Base-by-base conservation (phyloP, 2,888 invertebrate genomes). In the Chromoteleia sp. region DNA sequence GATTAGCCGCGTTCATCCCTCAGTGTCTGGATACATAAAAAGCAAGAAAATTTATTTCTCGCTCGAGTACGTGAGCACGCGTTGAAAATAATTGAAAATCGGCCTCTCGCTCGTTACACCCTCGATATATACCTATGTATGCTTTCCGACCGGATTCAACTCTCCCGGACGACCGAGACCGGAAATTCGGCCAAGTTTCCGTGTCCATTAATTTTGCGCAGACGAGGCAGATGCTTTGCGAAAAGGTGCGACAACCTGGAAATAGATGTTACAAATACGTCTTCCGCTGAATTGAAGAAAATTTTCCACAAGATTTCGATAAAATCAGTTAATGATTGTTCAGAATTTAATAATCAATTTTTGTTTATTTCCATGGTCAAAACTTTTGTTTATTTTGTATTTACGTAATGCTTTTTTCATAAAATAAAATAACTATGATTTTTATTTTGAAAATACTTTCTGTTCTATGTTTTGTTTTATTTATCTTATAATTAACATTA, bases 101-200 rank as follows among this genome's bases (percentile, higher is more conserved):
- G 54, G 68, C 50, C 74, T 41, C 48, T 17, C 45, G 54, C 54
- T 45, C 19, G 45, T 54, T 50, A 54, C 17, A 43, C 12, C 29
- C 5, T 48, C 25, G 33, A 14, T 54, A 43, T 56, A 14, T 48
- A 33, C 33, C n/a, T 43, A 41, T 30, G 12, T 52, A 33, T n/a
- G 43, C 39, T 50, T 50, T 50, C 50, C 56, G 30, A 19, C 52
- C 63, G 78, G 56, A 63, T 56, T 54, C 61, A 33, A 36, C 58
- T 61, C 63, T 61, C 70, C 70, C 43, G 71, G 58, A 43, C 65
- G 50, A 78, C 71, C 41, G 65, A 65, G 50, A 59, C 73, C 78
- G 79, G 73, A 79, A 71, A 78, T 78, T 73, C 63, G 61, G 68
- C 71, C 71, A 74, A 74, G 68, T 74, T 79, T 58, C 73, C 73